Percentiles rank a stretch among this genome's conserved stretches.
Conservation (phyloP, 1,140 invertebrate genomes). For the Harpegnathos saltator region DNA sequence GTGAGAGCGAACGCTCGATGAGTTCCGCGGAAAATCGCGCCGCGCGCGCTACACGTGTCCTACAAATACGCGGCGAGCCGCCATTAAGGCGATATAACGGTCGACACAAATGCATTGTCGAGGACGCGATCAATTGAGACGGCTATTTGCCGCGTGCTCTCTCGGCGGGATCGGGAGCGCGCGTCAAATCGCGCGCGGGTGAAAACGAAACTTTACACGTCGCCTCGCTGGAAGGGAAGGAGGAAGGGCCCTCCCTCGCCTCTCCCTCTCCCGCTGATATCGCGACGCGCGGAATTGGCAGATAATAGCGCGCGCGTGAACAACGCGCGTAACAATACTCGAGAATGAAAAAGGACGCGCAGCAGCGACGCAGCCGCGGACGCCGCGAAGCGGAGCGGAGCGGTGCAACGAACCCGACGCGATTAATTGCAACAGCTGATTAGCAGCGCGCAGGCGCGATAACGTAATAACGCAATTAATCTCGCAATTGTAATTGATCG, state of each 20-base stretch:
- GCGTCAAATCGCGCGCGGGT: constrained; percentile 46
- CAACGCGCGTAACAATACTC: neutral
- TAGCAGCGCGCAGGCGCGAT: constrained; percentile 40
- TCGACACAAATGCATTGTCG: constrained; percentile 57
- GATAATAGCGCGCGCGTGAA: no score
- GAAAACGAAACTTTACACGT: constrained; percentile 45
- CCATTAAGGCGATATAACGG: constrained; percentile 42
- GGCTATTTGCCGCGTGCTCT: constrained; percentile 66
- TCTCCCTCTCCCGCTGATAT: no score
- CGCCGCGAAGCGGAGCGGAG: constrained; percentile 23
- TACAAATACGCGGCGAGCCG: constrained; percentile 55
- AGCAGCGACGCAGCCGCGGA: no score
- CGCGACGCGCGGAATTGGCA: neutral
- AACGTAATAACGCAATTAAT: constrained; percentile 71
- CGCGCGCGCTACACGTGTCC: constrained; percentile 52
- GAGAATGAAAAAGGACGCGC: neutral
- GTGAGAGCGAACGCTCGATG: neutral
- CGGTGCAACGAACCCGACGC: constrained; percentile 67
- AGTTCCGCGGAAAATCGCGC: constrained; percentile 58
- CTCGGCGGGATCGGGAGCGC: constrained; percentile 58
- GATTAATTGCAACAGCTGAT: constrained; percentile 71
- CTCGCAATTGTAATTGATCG: constrained; percentile 64
- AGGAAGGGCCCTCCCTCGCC: no score
- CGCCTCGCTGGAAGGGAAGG: constrained; percentile 5
- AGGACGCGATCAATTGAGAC: constrained; percentile 70